These are phyloP conservation scores for Apis florea DNA, from an alignment of 1,140 invertebrate species.

Conservation along the genomic window DNA sequence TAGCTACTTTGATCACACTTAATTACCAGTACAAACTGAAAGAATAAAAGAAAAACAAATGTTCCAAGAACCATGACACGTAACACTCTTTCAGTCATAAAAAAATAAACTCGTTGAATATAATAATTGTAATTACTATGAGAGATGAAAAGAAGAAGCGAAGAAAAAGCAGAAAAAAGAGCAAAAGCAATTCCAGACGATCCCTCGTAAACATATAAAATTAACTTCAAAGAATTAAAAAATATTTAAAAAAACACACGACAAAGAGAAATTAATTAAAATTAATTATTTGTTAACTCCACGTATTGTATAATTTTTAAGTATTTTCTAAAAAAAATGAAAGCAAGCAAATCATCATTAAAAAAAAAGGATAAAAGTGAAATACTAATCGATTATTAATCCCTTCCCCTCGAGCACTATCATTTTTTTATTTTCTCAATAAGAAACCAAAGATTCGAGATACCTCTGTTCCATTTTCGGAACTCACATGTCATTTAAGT, in stretches of 20 bases:
- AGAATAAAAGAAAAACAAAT: not conserved
- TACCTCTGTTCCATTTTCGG: slow-evolving; percentile 30
- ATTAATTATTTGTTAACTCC: not conserved
- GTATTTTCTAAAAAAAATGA: not conserved
- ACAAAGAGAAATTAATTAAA: not conserved
- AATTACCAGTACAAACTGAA: not conserved
- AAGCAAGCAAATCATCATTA: not conserved
- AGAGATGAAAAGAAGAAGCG: not conserved
- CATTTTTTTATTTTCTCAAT: slow-evolving; percentile 3
- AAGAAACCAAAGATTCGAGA: slow-evolving; percentile 45
- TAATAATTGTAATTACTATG: not conserved
- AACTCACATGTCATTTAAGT: not conserved
- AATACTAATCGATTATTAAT: not conserved
- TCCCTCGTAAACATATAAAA: no score
- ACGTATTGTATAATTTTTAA: not conserved
- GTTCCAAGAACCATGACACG: not conserved
- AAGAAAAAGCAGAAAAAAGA: not conserved
- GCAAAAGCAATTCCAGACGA: not conserved
- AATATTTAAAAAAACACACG: no score
- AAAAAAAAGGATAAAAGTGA: not conserved
- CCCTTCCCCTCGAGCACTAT: not conserved
- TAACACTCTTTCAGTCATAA: not conserved
- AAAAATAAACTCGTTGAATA: not conserved
- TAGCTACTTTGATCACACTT: not conserved
- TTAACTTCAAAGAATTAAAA: no score